Evolutionary conservation across 2,797 vertebrate genomes (phyloP).

Genomic region (Cynopterus sphinx): DNA sequence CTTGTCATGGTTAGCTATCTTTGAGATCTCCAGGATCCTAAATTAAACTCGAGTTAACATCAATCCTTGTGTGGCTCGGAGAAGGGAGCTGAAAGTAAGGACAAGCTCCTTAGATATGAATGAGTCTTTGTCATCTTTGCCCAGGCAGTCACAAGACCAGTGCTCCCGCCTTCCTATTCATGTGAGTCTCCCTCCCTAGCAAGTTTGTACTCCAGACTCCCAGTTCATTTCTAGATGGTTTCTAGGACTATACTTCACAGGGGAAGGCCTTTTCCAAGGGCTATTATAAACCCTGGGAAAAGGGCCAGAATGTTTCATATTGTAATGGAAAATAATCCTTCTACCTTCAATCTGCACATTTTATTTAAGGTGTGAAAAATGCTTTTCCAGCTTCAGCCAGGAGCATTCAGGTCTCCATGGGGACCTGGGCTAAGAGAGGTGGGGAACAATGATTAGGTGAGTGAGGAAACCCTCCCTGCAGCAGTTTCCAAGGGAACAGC

Average conservation of each 20-base stretch:
- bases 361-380: constrained; percentile 78
- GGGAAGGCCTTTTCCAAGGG: constrained; percentile 48
- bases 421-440: constrained; percentile 48
- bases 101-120: neutral
- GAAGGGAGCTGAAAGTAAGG: neutral
- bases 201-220: neutral
- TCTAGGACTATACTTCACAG: constrained; percentile 40
- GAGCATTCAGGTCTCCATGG: constrained; percentile 60
- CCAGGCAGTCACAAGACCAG: neutral
- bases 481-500: constrained; percentile 59
- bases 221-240: constrained; percentile 62
- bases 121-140: neutral
- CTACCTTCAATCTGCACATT: constrained; percentile 74
- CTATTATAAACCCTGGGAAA: constrained; percentile 73
- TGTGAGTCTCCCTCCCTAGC: neutral
- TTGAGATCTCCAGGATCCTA: neutral
- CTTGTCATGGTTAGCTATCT: neutral
- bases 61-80: neutral
- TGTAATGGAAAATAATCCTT: constrained; percentile 79
- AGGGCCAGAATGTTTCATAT: constrained; percentile 72
- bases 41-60: neutral
- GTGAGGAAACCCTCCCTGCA: constrained; percentile 56
- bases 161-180: neutral
- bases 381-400: constrained; percentile 69
- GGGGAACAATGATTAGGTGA: constrained; percentile 69